Percentiles rank a stretch among this genome's conserved stretches.
phyloP scores from a whole-genome alignment of 2,888 invertebrate species.

The Thereva nobilitata region DNA sequence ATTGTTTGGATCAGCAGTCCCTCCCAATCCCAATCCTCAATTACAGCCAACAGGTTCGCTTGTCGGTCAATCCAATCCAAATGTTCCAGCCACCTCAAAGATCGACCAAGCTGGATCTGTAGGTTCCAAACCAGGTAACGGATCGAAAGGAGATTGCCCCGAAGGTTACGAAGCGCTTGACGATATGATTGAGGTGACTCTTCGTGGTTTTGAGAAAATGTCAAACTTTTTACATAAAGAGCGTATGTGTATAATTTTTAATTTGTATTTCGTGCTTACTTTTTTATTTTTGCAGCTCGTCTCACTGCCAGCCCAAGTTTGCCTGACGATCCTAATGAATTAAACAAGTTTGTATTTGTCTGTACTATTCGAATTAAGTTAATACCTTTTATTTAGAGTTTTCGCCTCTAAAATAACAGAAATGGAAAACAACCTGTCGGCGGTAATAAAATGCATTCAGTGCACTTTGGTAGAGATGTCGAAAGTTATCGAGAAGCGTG shows the following conservation, averaged over 20 bases:
- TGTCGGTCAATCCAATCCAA: too few species aligned
- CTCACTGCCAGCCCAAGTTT: neutral
- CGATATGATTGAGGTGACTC: constrained; percentile 10
- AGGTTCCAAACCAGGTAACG: neutral
- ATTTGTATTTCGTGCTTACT: neutral
- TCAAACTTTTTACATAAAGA: neutral
- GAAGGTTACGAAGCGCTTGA: neutral
- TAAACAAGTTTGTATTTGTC: constrained; percentile 4
- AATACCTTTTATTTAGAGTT: constrained; percentile 4
- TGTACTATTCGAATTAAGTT: too few species aligned
- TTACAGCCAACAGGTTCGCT: too few species aligned
- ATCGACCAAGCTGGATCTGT: neutral
- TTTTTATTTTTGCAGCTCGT: neutral
- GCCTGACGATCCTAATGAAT: neutral
- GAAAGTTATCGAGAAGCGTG: neutral
- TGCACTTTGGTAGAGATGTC: constrained; percentile 6
- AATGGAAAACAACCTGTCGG: constrained; percentile 13
- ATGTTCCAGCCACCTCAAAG: neutral
- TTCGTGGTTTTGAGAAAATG: constrained; percentile 1
- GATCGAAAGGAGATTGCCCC: neutral
- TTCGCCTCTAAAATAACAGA: neutral
- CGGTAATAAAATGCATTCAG: neutral
- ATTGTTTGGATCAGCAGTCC: too few species aligned
- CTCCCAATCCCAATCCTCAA: too few species aligned
- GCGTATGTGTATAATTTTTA: constrained; percentile 1